Percentiles rank a stretch among this genome's conserved stretches.
Conservation (phyloP, 2,113 vertebrate genomes). For the Pica pica region DNA sequence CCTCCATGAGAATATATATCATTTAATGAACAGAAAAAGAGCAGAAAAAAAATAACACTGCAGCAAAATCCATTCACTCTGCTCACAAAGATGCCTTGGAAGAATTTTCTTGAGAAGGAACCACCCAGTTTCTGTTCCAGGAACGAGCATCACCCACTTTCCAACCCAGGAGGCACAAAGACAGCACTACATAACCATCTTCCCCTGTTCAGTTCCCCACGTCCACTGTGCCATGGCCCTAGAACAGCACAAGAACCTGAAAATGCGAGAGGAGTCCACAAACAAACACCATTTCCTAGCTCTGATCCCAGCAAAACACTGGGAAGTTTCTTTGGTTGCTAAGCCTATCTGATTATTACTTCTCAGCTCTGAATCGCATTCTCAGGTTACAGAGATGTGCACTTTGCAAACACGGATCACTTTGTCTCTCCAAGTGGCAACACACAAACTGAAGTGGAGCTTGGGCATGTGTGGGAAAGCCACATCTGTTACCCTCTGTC, state of each 20-base stretch:
- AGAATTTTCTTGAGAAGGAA: background rate
- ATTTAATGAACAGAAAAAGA: background rate
- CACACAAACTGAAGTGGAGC: background rate
- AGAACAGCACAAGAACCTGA: background rate
- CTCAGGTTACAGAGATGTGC: fast-evolving
- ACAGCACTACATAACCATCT: background rate
- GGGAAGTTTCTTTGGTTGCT: background rate
- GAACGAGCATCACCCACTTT: background rate
- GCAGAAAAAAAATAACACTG: background rate
- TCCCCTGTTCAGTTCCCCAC: background rate
- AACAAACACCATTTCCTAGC: background rate
- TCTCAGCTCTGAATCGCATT: background rate
- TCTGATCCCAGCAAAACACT: background rate
- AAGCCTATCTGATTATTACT: background rate
- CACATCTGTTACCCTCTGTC: background rate
- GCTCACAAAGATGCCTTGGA: background rate
- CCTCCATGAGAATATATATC: background rate
- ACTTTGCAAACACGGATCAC: background rate
- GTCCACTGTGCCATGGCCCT: background rate
- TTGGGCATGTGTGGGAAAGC: background rate
- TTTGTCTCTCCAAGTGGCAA: background rate
- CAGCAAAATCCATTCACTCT: fast-evolving
- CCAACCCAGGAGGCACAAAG: background rate
- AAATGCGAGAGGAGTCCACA: background rate
- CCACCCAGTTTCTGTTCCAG: background rate